Percentiles rank a stretch among this genome's conserved stretches.
Conservation (phyloP, 2,888 invertebrate genomes). For the Spilosoma lubricipeda region DNA sequence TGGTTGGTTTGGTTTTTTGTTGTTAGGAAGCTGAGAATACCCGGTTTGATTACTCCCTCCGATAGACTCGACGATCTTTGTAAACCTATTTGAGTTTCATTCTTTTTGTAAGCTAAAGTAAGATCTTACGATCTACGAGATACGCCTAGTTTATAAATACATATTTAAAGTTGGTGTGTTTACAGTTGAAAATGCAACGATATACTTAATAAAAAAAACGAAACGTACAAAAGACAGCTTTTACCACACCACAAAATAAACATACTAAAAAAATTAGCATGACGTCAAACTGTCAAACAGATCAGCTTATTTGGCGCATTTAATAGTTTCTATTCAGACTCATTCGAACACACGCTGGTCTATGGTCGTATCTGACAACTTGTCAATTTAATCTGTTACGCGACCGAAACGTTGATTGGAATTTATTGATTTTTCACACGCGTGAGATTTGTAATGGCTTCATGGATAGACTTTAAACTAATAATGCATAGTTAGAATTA, state of each 20-base stretch:
- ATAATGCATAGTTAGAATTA: not conserved
- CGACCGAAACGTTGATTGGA: not conserved
- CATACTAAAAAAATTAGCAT: constrained; percentile 10
- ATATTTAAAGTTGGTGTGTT: too few relatives aligned
- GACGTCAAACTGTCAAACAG: not conserved
- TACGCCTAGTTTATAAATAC: too few relatives aligned
- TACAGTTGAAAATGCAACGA: too few relatives aligned
- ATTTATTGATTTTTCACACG: not conserved
- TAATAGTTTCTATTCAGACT: not conserved
- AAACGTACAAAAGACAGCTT: constrained; percentile 8
- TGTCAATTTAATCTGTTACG: constrained; percentile 1
- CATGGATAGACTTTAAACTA: not conserved
- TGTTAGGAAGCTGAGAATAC: too few relatives aligned
- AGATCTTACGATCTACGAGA: too few relatives aligned
- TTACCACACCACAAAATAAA: constrained; percentile 6
- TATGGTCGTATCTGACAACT: not conserved
- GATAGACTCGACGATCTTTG: too few relatives aligned
- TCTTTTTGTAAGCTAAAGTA: too few relatives aligned
- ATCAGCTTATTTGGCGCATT: not conserved
- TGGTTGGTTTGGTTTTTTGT: too few relatives aligned
- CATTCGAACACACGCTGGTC: not conserved
- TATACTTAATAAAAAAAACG: constrained; percentile 16
- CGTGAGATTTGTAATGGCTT: not conserved
- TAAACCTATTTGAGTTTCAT: too few relatives aligned
- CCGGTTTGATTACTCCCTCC: too few relatives aligned